phyloP scores from a whole-genome alignment of 2,113 vertebrate species.

The Lynx canadensis region DNA sequence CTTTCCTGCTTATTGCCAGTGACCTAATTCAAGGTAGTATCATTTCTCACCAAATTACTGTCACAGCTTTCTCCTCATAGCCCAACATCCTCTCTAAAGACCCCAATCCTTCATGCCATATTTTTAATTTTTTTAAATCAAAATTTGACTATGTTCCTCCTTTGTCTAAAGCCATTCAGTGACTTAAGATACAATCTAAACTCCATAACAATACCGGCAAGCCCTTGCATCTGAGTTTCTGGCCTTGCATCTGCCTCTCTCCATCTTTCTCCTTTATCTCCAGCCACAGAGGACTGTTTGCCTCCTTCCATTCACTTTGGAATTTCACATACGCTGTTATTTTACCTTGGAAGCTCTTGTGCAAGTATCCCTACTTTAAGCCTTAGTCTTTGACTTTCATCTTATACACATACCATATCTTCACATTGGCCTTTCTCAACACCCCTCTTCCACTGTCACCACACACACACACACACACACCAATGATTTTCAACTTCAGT shows the following conservation, averaged over 20 bases:
- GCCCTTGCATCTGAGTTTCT: not conserved
- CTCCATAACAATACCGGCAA: not conserved
- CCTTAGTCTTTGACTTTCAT: not conserved
- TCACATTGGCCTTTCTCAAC: not conserved
- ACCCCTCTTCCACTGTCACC: not conserved
- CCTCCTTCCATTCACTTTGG: not conserved
- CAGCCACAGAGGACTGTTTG: not conserved
- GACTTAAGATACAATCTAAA: not conserved
- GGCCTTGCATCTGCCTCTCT: not conserved
- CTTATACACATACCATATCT: not conserved
- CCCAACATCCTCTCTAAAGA: not conserved
- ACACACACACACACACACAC: not conserved
- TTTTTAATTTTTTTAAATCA: not conserved
- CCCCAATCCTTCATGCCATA: not conserved
- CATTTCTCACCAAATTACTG: not conserved
- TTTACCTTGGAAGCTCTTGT: not conserved
- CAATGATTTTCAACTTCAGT: not conserved
- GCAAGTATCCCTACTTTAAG: not conserved
- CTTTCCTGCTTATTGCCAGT: not conserved
- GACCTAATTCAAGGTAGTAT: not conserved
- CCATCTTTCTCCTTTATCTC: not conserved
- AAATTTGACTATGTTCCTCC: not conserved
- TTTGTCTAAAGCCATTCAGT: not conserved
- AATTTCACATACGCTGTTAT: not conserved
- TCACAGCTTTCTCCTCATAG: not conserved